Percentiles rank a stretch among this genome's conserved stretches.
Evolutionary conservation across 2,888 invertebrate species (phyloP).

Genomic region (Oscheius onirici): DNA sequence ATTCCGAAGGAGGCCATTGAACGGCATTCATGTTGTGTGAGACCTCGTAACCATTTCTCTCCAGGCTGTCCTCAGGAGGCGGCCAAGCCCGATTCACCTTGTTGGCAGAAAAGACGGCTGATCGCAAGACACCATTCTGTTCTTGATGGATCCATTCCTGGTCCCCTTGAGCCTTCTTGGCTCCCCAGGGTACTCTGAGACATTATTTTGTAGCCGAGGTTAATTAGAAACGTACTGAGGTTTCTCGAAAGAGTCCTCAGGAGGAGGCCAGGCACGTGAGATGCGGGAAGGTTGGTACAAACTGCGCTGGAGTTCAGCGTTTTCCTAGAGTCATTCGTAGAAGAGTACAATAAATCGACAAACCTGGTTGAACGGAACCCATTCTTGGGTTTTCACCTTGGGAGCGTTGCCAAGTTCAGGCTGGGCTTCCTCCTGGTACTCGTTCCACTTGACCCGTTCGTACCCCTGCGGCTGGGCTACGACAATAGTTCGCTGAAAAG

Average conservation of each 20-base stretch:
- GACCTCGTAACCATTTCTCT: conserved; percentile 29
- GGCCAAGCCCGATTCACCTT: conserved; percentile 64
- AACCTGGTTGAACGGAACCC: conserved; percentile 61
- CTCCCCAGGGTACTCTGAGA: conserved; percentile 39
- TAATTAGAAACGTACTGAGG: conserved; percentile 27
- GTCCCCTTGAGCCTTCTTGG: conserved; percentile 58
- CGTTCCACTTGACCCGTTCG: conserved; percentile 65
- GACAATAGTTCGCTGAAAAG: conserved; percentile 62
- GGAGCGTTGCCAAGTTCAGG: conserved; percentile 57
- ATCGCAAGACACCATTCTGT: conserved; percentile 39
- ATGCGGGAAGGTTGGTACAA: conserved; percentile 63
- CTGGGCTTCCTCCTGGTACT: conserved; percentile 64
- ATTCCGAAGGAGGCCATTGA: conserved; percentile 70
- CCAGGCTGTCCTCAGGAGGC: conserved; percentile 52
- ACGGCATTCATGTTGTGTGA: conserved; percentile 59
- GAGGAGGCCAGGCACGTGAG: conserved; percentile 66
- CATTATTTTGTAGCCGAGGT: not conserved
- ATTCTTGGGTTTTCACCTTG: conserved; percentile 66
- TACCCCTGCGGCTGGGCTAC: conserved; percentile 63
- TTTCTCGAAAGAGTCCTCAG: conserved; percentile 53
- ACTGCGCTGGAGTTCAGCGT: conserved; percentile 53
- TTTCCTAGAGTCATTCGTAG: conserved; percentile 33
- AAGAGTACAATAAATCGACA: not conserved
- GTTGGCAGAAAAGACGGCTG: conserved; percentile 45
- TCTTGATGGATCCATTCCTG: conserved; percentile 66